These are phyloP conservation scores for Corydoras sp. DNA, from an alignment of 2,113 vertebrate genomes.

Conservation along the genomic window DNA sequence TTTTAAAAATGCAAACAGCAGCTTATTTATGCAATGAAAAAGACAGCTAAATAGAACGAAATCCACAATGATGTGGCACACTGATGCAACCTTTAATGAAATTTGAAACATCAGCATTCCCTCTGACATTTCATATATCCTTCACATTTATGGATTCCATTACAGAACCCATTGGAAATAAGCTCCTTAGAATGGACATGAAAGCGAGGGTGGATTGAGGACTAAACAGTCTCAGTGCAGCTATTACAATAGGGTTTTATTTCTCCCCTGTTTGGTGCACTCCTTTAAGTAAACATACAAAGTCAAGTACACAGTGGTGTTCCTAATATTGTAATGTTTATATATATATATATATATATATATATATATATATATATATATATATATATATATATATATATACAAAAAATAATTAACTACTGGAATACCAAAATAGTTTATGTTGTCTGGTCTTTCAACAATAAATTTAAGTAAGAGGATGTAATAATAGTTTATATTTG, in stretches of 20 bases:
- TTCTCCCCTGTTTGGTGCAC: not conserved
- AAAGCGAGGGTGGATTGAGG: not conserved
- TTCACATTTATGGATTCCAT: slow-evolving; percentile 17
- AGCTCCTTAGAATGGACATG: slow-evolving; percentile 3
- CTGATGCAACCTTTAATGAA: slow-evolving; percentile 36
- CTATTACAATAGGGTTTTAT: not conserved
- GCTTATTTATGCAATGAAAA: slow-evolving; percentile 5
- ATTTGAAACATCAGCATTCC: slow-evolving; percentile 33
- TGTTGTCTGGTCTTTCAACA: too few relatives aligned
- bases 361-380: too few relatives aligned
- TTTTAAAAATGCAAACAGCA: not conserved
- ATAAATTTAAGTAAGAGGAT: too few relatives aligned
- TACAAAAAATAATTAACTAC: too few relatives aligned
- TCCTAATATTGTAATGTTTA: too few relatives aligned
- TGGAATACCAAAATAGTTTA: too few relatives aligned
- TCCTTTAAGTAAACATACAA: too few relatives aligned
- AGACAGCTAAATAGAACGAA: slow-evolving; percentile 13
- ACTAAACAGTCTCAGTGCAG: slow-evolving; percentile 19
- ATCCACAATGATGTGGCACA: slow-evolving; percentile 17
- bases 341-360: too few relatives aligned
- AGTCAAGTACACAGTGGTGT: too few relatives aligned
- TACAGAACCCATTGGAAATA: slow-evolving; percentile 6
- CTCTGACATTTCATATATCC: slow-evolving; percentile 7
- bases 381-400: too few relatives aligned
- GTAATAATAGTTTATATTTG: too few relatives aligned